Evolutionary conservation across 2,113 vertebrate species (phyloP).

Genomic region (Melierax canorus): DNA sequence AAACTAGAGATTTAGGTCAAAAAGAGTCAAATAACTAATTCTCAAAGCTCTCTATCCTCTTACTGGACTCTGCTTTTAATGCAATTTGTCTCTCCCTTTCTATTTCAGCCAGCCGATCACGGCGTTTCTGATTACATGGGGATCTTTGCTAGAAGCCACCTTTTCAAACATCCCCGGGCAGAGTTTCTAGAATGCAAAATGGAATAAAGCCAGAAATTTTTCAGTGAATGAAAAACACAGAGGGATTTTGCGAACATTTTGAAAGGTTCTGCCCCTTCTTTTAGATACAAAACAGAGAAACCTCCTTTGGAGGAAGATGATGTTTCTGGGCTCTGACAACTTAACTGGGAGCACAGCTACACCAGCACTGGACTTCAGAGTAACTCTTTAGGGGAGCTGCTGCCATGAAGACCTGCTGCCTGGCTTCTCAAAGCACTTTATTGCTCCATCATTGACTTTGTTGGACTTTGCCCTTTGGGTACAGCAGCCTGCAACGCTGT

Average conservation of each 20-base stretch:
- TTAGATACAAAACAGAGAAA: neutral
- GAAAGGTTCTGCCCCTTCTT: neutral
- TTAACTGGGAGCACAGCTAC: neutral
- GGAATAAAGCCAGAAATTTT: neutral
- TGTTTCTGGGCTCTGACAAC: neutral
- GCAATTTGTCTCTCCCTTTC: neutral
- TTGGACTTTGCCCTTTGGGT: neutral
- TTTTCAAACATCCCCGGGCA: neutral
- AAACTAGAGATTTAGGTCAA: slow-evolving; percentile 54
- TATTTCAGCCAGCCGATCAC: neutral
- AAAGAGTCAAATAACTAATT: slow-evolving; percentile 59
- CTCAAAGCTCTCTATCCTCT: slow-evolving; percentile 56
- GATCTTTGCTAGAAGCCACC: neutral
- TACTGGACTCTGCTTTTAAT: slow-evolving; percentile 32
- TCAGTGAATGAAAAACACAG: neutral
- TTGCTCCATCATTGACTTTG: neutral
- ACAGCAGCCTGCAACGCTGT: neutral
- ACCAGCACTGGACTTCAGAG: neutral
- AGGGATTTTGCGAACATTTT: neutral
- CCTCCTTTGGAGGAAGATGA: neutral
- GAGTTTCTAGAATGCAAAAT: neutral
- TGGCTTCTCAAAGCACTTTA: neutral
- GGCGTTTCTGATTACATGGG: accelerated
- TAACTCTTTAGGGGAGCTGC: neutral
- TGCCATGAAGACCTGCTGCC: neutral